phyloP scores from a whole-genome alignment of 1,140 invertebrate genomes.

The Paralvinella palmiformis region DNA sequence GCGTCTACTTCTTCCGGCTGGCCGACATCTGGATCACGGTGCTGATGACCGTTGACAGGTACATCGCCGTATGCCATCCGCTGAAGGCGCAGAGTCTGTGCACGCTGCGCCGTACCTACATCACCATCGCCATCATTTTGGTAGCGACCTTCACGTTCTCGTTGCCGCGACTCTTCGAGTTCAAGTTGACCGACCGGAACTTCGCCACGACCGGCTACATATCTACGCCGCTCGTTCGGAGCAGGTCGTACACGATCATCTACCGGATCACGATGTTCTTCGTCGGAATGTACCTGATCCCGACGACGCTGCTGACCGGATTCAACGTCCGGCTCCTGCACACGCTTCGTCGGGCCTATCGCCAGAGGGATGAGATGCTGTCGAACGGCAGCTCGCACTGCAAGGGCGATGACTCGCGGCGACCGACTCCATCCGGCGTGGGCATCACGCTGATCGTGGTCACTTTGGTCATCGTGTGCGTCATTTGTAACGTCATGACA shows the following conservation, averaged over 20 bases:
- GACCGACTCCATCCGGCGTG: not conserved
- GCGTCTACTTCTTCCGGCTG: conserved; percentile 12
- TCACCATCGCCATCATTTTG: conserved; percentile 1
- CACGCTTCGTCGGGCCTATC: not conserved
- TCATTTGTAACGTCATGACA: conserved; percentile 16
- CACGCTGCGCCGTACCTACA: conserved; percentile 1
- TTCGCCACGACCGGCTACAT: conserved; percentile 8
- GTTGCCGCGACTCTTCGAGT: conserved; percentile 20
- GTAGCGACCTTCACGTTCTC: conserved; percentile 6
- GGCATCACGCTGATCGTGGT: conserved; percentile 16
- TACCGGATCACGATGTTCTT: conserved; percentile 16
- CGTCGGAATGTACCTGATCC: conserved; percentile 18
- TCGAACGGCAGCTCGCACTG: not conserved
- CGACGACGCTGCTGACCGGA: conserved; percentile 13
- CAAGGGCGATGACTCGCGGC: not conserved
- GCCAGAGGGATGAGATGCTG: not conserved
- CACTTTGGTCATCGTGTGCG: conserved; percentile 13
- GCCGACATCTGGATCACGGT: conserved; percentile 16
- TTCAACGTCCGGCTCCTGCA: conserved; percentile 14
- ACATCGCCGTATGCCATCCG: conserved; percentile 20
- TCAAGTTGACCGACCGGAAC: not conserved
- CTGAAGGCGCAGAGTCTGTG: conserved; percentile 17
- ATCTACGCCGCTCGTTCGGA: not conserved
- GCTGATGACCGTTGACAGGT: conserved; percentile 17
- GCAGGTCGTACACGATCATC: conserved; percentile 13